Base-by-base conservation (phyloP, 1,140 invertebrate genomes). In the Scaptomyza hsui region DNA sequence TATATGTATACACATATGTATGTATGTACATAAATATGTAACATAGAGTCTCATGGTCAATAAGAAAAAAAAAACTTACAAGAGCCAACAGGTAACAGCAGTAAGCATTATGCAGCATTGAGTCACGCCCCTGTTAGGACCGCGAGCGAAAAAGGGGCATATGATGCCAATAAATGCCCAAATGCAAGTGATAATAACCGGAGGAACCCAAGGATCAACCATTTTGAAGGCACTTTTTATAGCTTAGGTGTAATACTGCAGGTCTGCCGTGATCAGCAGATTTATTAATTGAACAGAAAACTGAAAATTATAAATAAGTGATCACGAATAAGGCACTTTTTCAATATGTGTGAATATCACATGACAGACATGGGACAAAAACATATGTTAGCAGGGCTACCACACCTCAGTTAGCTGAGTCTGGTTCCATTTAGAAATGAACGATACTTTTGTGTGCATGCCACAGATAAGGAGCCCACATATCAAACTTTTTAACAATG, bases 1-100 rank as follows among this genome's bases (percentile, higher is more conserved):
- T 7, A 29, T 15, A n/a, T 13, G 7, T 37, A n/a, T 49, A 19
- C n/a, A 72, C 26, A 55, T 13, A 12, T 37, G 21, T 3, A 52
- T 9, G 24, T n/a, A 42, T 51, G n/a, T 32, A 37, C 35, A 9
- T 42, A 26, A 4, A n/a, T 56, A 37, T 35, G 24, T 41, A 51
- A n/a, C n/a, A 18, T 16, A 4, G 9, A 15, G 35, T 49, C 37
- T 63, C 49, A 69, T 37, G 51, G 35, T 41, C 61, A 42, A 2
- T 6, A 41, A 37, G 24, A 24, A 16, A 5, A 16, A 16, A 16
- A 5, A 16, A 32, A 90, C 89, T 90, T 83, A 90, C 89, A 98
- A 98, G 56, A 98, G 92, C 95, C 97, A 98, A 92, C 97, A 98
- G 39, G 95, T 96, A 39, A 95, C 95, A 24, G 96, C 97, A 51